These are phyloP conservation scores for Sclerodermus sp. DNA, from an alignment of 2,888 invertebrate genomes.

Conservation along the genomic window DNA sequence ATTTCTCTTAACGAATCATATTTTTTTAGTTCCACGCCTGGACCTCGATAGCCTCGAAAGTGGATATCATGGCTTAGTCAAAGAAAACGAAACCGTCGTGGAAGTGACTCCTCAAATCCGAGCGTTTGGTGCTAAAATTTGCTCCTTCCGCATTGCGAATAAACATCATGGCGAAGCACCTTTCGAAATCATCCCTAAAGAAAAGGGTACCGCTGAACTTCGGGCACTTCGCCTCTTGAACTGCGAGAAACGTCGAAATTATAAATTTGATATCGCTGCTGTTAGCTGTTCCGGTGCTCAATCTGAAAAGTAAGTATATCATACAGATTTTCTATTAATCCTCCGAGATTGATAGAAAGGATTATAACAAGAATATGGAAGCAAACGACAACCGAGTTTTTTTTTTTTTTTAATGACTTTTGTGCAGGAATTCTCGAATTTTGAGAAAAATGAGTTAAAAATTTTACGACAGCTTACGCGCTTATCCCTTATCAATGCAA, in stretches of 20 bases:
- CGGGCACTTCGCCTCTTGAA: conserved; percentile 82
- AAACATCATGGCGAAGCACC: conserved; percentile 93
- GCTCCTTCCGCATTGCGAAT: conserved; percentile 87
- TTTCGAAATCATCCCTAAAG: conserved; percentile 80
- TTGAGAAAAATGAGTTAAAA: no score
- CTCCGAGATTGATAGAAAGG: no score
- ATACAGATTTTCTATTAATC: background rate
- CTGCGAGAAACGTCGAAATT: conserved; percentile 91
- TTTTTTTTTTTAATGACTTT: no score
- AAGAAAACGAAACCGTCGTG: conserved; percentile 89
- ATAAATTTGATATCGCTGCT: conserved; percentile 94
- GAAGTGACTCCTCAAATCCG: conserved; percentile 91
- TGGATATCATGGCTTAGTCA: conserved; percentile 89
- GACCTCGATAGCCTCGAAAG: conserved; percentile 80
- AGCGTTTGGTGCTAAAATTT: conserved; percentile 73
- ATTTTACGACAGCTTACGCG: no score
- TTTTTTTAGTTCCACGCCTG: conserved; percentile 71
- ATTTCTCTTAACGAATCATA: no score
- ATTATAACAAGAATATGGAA: no score
- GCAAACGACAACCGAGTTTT: no score
- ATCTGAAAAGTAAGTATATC: conserved; percentile 70
- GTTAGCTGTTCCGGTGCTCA: conserved; percentile 87
- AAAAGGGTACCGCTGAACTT: conserved; percentile 81
- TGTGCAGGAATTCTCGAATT: no score
- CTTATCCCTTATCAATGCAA: no score